Percentiles rank a stretch among this genome's conserved stretches.
Evolutionary conservation across 2,888 invertebrate genomes (phyloP).

Genomic region (Nebria brevicollis): DNA sequence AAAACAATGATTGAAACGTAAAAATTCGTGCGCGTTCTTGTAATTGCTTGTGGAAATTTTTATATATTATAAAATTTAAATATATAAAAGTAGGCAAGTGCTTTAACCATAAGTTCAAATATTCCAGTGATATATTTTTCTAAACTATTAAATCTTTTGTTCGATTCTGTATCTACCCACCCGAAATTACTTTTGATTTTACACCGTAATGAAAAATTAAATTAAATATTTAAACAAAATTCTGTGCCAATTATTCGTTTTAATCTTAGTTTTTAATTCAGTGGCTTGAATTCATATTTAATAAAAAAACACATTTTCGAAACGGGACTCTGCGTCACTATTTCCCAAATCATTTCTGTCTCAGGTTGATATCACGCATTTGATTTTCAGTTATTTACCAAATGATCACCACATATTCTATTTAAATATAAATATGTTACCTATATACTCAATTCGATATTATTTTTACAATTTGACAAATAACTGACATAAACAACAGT

Average conservation of each 20-base stretch:
- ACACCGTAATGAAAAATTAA: background rate
- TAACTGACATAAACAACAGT: too few species aligned
- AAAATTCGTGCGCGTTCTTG: background rate
- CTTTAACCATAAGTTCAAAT: constrained; percentile 45
- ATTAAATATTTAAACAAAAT: background rate
- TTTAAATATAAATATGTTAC: too few species aligned
- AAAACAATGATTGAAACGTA: background rate
- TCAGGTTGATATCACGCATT: background rate
- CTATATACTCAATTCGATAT: too few species aligned
- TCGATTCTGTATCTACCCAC: background rate
- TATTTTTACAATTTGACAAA: too few species aligned
- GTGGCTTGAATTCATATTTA: background rate
- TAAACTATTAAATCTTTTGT: constrained; percentile 27
- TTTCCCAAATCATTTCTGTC: background rate
- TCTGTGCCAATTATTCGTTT: background rate
- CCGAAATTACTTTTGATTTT: background rate
- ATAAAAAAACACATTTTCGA: background rate
- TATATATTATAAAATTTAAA: background rate
- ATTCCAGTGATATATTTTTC: constrained; percentile 47
- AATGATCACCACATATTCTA: too few species aligned
- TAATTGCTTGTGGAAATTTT: background rate
- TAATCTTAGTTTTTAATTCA: background rate
- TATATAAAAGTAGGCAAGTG: constrained; percentile 32
- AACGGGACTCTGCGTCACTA: background rate
- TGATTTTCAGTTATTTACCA: too few species aligned